These are phyloP conservation scores for Ooceraea biroi DNA, from an alignment of 1,140 invertebrate species.

Conservation along the genomic window DNA sequence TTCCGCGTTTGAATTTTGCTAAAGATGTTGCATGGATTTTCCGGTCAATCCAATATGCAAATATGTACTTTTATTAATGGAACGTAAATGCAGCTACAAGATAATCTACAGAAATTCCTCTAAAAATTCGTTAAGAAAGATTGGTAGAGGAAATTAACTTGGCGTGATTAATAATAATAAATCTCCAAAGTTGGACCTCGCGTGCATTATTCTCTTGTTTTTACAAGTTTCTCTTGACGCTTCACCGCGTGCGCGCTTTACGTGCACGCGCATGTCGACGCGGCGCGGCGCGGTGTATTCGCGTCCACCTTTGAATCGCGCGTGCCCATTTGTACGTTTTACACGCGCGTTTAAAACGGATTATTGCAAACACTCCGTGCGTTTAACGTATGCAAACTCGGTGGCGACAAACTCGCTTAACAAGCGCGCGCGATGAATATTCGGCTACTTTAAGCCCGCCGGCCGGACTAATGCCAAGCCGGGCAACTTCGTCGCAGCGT, in stretches of 20 bases:
- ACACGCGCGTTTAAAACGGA: slow-evolving; percentile 55
- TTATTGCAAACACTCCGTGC: slow-evolving; percentile 54
- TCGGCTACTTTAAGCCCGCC: slow-evolving; percentile 52
- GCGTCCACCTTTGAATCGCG: slow-evolving; percentile 31
- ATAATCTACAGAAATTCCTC: no score
- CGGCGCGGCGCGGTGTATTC: not conserved
- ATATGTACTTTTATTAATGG: no score
- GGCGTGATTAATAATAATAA: no score
- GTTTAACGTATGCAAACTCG: slow-evolving; percentile 63
- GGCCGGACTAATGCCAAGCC: slow-evolving; percentile 49
- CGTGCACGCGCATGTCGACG: not conserved
- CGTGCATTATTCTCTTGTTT: not conserved
- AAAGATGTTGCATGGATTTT: no score
- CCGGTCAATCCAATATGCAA: no score
- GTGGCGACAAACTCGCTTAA: slow-evolving; percentile 61
- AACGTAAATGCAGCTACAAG: no score
- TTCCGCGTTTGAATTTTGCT: no score
- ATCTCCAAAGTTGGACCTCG: not conserved
- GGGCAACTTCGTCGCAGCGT: slow-evolving; percentile 42
- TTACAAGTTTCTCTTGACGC: not conserved
- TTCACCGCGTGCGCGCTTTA: not conserved
- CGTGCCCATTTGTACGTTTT: slow-evolving; percentile 32
- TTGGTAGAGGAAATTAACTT: no score
- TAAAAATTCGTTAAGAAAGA: no score
- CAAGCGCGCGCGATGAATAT: slow-evolving; percentile 55